Conservation (phyloP, 2,113 vertebrate genomes). For the Nerophis lumbriciformis region DNA sequence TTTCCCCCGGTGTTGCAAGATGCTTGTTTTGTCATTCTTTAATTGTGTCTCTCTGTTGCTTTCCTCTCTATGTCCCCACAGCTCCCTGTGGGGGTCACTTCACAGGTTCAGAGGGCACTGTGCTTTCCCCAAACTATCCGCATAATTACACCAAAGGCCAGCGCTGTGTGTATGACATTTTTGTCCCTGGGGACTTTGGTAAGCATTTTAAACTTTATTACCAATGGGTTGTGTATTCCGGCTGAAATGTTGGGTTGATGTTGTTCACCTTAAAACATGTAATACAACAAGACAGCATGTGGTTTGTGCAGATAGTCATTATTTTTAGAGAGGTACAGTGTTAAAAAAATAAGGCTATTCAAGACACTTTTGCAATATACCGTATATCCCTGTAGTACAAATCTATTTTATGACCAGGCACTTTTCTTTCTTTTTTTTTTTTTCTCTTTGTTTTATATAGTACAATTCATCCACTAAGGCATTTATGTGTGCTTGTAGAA, state of each 20-base stretch:
- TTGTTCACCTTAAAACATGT: slow-evolving; percentile 8
- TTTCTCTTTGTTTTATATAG: neutral
- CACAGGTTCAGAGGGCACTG: slow-evolving; percentile 91
- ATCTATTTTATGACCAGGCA: neutral
- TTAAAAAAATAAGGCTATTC: slow-evolving; percentile 10
- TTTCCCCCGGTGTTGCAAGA: slow-evolving; percentile 31
- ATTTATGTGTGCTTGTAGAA: neutral
- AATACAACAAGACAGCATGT: slow-evolving; percentile 1
- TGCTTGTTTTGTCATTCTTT: slow-evolving; percentile 36
- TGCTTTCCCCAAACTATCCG: slow-evolving; percentile 95
- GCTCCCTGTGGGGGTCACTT: slow-evolving; percentile 95
- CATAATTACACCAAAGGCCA: slow-evolving; percentile 94
- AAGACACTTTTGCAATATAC: slow-evolving; percentile 9
- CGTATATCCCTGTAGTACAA: slow-evolving; percentile 11
- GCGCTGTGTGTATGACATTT: slow-evolving; percentile 90
- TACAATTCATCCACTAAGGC: neutral
- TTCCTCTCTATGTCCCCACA: slow-evolving; percentile 51
- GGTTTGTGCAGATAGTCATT: slow-evolving; percentile 14
- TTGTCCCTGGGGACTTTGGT: slow-evolving; percentile 96
- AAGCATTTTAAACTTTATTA: slow-evolving; percentile 62
- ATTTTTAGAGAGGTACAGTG: slow-evolving; percentile 14
- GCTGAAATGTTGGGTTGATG: neutral
- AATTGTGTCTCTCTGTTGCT: slow-evolving; percentile 30
- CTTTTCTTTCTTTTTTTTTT: too few relatives aligned
- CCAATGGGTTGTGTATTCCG: slow-evolving; percentile 11